Evolutionary conservation across 2,888 invertebrate genomes (phyloP).

Genomic region (Mycalesis mineus): DNA sequence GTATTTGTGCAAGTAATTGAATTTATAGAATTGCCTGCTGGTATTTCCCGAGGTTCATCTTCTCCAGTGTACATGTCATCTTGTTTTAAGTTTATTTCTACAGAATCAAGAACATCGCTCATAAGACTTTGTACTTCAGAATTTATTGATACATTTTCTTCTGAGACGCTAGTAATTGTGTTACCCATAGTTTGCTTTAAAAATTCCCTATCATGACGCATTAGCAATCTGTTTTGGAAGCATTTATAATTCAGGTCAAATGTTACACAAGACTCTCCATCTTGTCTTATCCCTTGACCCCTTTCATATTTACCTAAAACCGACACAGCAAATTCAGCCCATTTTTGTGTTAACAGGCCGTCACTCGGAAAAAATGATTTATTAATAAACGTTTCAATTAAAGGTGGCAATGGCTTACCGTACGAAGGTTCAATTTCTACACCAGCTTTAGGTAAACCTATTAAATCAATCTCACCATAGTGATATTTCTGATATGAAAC

Average conservation of each 20-base stretch:
- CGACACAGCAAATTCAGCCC: slow-evolving; percentile 78
- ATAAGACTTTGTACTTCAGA: slow-evolving; percentile 63
- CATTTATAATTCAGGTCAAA: slow-evolving; percentile 80
- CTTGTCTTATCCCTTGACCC: slow-evolving; percentile 34
- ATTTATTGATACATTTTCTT: slow-evolving; percentile 22
- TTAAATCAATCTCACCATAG: slow-evolving; percentile 63
- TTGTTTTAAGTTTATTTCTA: slow-evolving; percentile 79
- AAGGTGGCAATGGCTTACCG: slow-evolving; percentile 64
- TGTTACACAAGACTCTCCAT: slow-evolving; percentile 51
- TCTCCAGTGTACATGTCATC: slow-evolving; percentile 61
- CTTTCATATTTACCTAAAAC: slow-evolving; percentile 55
- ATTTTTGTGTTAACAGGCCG: slow-evolving; percentile 62
- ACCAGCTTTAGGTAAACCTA: slow-evolving; percentile 69
- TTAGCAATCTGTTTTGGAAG: slow-evolving; percentile 76
- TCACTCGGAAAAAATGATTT: slow-evolving; percentile 45
- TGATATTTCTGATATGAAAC: slow-evolving; percentile 61
- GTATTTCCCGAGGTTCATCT: slow-evolving; percentile 50
- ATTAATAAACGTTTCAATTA: slow-evolving; percentile 60
- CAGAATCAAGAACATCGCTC: slow-evolving; percentile 76
- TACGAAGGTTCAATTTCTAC: slow-evolving; percentile 69
- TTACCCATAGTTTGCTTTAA: slow-evolving; percentile 3
- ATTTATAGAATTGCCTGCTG: slow-evolving; percentile 2
- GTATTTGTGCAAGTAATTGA: slow-evolving; percentile 43
- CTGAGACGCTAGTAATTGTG: background rate
- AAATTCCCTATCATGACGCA: slow-evolving; percentile 49